Evolutionary conservation across 1,140 invertebrate species (phyloP).

Genomic region (Tachypleus tridentatus): DNA sequence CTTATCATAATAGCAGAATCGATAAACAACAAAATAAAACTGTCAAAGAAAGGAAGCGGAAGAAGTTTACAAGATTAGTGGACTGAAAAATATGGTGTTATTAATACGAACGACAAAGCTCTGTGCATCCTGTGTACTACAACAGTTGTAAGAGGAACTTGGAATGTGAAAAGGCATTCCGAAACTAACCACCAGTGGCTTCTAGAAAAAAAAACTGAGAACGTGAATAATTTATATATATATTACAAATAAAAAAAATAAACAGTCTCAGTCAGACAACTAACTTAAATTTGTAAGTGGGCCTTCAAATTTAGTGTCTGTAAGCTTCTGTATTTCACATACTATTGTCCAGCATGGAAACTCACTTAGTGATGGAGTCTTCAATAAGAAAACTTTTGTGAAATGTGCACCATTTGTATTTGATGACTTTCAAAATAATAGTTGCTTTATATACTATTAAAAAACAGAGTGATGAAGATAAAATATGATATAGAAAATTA

Average conservation of each 20-base stretch:
- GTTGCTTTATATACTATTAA: background rate
- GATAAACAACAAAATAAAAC: too few relatives aligned
- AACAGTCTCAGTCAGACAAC: background rate
- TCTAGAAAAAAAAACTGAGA: background rate
- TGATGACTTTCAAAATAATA: background rate
- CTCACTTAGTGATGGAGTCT: background rate
- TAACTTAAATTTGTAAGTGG: background rate
- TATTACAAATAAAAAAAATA: background rate
- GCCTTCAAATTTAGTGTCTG: background rate
- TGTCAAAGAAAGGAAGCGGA: too few relatives aligned
- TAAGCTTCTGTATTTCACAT: background rate
- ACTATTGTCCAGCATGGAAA: background rate
- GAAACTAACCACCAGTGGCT: background rate
- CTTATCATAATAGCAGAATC: too few relatives aligned
- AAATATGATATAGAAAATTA: background rate
- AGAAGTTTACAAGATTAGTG: too few relatives aligned
- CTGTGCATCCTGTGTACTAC: background rate
- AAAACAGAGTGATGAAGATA: background rate
- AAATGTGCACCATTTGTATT: conserved; percentile 2
- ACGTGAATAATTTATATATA: background rate
- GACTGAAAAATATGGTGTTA: too few relatives aligned
- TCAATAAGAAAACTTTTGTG: conserved; percentile 1
- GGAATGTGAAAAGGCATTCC: background rate
- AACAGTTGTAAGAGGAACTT: background rate
- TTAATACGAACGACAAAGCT: background rate